Base-by-base conservation (phyloP, 2,888 invertebrate species). In the Drosophila glabriapex region DNA sequence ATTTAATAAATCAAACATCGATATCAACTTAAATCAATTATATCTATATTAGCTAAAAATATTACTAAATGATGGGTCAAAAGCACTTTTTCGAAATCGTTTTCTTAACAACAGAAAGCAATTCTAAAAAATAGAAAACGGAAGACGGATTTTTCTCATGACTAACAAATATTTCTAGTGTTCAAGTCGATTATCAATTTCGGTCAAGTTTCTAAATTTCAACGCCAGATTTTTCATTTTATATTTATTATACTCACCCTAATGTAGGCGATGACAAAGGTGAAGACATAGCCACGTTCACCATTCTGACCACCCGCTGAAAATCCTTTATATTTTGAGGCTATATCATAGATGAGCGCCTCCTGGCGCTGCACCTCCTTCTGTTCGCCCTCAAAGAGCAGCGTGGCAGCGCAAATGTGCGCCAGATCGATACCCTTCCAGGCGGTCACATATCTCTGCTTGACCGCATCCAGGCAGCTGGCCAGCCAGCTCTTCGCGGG, bases 191-290 rank as follows among this genome's bases (percentile, higher is more conserved):
- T 39, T 39, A 4, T 41, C 10, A 41, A 41, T 10, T 41, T n/a
- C 0, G 41, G 0, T 3, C 2, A n/a, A 41, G n/a, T 41, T 41
- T 10, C 10, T 4, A n/a, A 10, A n/a, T 41, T 41, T 10, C 10
- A 41, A 10, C n/a, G 1, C 4, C 10, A n/a, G 4, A 4, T 10
- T 41, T 10, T 29, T 29, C 2, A 29, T 29, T 29, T 29, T 29
- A 29, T 29, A 7, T 7, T 29, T 29, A 29, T 29, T 7, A 29
- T 29, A 29, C 95, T 95, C 92, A 98, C 98, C 94, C 99, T 95
- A 50, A 99, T 96, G 92, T 99, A 99, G 14, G 99, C 99, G 79
- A 99, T 99, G 68, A 99, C 98, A 93, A 99, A 99, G 0, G 99
- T 99, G 53, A 99, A 94, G 90, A 97, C 90, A 92, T 99, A 99